phyloP scores from a whole-genome alignment of 1,140 invertebrate genomes.

The Homalodisca vitripennis region DNA sequence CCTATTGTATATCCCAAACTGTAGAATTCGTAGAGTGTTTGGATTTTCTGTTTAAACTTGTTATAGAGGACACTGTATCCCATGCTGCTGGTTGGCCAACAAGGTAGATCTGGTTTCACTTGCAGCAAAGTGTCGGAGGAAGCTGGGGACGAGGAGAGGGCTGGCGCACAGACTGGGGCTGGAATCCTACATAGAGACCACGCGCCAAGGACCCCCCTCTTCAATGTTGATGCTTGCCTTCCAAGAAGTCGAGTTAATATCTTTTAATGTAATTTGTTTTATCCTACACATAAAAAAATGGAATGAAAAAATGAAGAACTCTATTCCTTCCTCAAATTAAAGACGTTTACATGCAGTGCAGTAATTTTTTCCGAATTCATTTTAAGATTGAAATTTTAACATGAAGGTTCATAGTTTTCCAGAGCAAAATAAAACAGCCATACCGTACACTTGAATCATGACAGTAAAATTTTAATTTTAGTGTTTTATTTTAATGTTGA shows the following conservation, averaged over 20 bases:
- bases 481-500: no score
- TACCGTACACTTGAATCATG: no score
- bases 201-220: slow-evolving; percentile 91
- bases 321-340: background rate
- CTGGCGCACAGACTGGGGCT: slow-evolving; percentile 75
- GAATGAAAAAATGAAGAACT: background rate
- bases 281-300: slow-evolving; percentile 22
- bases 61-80: slow-evolving; percentile 79
- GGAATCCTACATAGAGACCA: slow-evolving; percentile 87
- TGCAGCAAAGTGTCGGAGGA: slow-evolving; percentile 84
- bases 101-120: slow-evolving; percentile 89
- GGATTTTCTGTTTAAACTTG: no score
- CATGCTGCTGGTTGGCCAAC: slow-evolving; percentile 86
- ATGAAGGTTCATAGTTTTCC: background rate
- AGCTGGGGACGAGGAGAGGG: slow-evolving; percentile 77
- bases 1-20: no score
- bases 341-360: background rate
- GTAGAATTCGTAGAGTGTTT: no score
- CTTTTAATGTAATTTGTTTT: slow-evolving; percentile 18
- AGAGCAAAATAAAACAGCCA: background rate
- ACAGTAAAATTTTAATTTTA: no score
- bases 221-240: slow-evolving; percentile 93
- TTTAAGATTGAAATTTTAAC: background rate
- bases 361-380: background rate
- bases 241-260: slow-evolving; percentile 71